Conservation (phyloP, 1,140 invertebrate genomes). For the Aleiodes sp. region DNA sequence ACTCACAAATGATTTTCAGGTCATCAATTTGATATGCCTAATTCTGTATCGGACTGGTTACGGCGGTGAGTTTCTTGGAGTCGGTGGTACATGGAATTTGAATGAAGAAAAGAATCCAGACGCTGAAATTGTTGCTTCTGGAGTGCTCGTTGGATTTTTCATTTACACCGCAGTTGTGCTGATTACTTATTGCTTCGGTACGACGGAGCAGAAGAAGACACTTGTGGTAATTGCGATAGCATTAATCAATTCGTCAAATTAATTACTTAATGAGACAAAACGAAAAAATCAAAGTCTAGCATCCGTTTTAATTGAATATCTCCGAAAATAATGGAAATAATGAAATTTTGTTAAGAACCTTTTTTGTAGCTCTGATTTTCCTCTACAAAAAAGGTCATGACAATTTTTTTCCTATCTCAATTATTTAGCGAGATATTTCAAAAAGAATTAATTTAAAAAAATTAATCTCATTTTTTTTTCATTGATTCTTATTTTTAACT, state of each 20-base stretch:
- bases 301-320: too few species aligned
- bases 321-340: too few species aligned
- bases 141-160: constrained; percentile 85
- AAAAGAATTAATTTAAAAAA: background rate
- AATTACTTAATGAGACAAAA: background rate
- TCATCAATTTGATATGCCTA: constrained; percentile 82
- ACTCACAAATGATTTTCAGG: constrained; percentile 72
- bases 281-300: too few species aligned
- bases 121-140: constrained; percentile 84
- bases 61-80: constrained; percentile 81
- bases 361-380: too few species aligned
- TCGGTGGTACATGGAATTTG: constrained; percentile 88
- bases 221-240: constrained; percentile 61
- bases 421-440: background rate
- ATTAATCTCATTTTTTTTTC: background rate
- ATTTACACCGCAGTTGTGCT: constrained; percentile 80
- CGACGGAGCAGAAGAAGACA: constrained; percentile 77
- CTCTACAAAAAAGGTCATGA: too few species aligned
- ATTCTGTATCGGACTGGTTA: constrained; percentile 85
- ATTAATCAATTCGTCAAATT: background rate
- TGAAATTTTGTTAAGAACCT: too few species aligned
- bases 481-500: constrained; percentile 2
- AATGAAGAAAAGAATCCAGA: constrained; percentile 87
- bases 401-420: too few species aligned
- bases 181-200: constrained; percentile 78